Evolutionary conservation across 37 sponge, comb jelly and placozoan genomes (phyloP).

Genomic region (Diacarnus erythraeanus): DNA sequence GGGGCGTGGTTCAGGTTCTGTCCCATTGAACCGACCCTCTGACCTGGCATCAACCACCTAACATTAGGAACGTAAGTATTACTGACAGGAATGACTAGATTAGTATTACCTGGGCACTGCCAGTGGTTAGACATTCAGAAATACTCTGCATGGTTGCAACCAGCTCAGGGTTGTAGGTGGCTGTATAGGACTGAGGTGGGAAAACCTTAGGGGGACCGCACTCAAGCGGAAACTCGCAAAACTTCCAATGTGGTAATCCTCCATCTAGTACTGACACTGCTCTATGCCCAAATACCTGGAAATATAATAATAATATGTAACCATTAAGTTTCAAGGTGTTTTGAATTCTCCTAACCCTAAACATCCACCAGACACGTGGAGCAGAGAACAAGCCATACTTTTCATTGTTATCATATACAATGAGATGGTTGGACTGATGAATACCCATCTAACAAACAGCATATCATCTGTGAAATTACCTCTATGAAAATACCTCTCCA

Average conservation of each 20-base stretch:
- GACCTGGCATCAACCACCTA: conserved; percentile 80
- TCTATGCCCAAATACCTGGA: conserved; percentile 70
- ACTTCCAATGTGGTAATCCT: conserved; percentile 63
- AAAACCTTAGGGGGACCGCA: conserved; percentile 8
- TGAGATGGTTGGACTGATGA: conserved; percentile 53
- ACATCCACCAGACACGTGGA: conserved; percentile 82
- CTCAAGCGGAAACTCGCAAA: conserved; percentile 21
- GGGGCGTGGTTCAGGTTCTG: conserved; percentile 75
- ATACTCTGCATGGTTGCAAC: conserved; percentile 55
- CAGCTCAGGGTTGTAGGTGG: conserved; percentile 20
- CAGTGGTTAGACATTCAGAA: conserved; percentile 15
- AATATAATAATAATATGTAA: background rate
- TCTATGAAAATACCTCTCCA: conserved; percentile 35
- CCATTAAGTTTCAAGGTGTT: background rate
- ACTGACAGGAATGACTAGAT: background rate
- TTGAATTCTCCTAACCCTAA: conserved; percentile 48
- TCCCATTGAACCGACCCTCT: conserved; percentile 63
- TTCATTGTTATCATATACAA: conserved; percentile 80
- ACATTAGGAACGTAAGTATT: no score
- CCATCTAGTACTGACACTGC: conserved; percentile 78
- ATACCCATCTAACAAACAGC: conserved; percentile 65
- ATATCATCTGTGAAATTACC: background rate
- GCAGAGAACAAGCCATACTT: conserved; percentile 74
- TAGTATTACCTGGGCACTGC: conserved; percentile 28
- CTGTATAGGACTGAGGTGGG: conserved; percentile 5